A percentile compares a stretch with the other conserved stretches of the same genome.
These are phyloP conservation scores for Labeo catla DNA, from an alignment of 2,113 vertebrate genomes.

Conservation along the genomic window DNA sequence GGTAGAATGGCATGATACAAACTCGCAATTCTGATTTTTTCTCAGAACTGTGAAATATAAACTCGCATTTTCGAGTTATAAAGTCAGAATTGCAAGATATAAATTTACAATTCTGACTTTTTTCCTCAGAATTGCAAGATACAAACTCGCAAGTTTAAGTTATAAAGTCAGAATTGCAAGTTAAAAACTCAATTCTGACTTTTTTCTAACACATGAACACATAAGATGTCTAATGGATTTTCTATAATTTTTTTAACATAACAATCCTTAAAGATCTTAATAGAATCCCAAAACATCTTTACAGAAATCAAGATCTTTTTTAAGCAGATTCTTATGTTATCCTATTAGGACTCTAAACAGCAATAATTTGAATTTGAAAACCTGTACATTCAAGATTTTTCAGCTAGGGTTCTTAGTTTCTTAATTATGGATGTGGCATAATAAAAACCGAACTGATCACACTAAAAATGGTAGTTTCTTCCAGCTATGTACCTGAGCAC, in stretches of 20 bases:
- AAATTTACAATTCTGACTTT: too few relatives aligned
- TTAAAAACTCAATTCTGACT: too few relatives aligned
- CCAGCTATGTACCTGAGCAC: constrained; percentile 75
- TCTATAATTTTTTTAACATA: background rate
- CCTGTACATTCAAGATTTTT: background rate
- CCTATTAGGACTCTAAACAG: background rate
- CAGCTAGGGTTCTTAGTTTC: background rate
- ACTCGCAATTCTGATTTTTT: too few relatives aligned
- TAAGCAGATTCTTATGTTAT: background rate
- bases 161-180: too few relatives aligned
- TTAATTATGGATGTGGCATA: background rate
- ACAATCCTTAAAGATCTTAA: background rate
- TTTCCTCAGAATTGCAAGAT: too few relatives aligned
- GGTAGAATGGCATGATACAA: too few relatives aligned
- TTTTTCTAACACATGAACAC: background rate
- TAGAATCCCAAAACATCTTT: background rate
- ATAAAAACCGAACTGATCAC: background rate
- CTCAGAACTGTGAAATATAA: too few relatives aligned
- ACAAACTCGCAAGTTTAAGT: too few relatives aligned
- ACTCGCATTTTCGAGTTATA: too few relatives aligned
- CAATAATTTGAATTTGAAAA: background rate
- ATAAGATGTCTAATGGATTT: background rate
- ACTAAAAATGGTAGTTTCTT: background rate
- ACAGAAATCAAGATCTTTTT: background rate
- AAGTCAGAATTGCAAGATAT: too few relatives aligned